Base-by-base conservation (phyloP, 2,113 vertebrate genomes). In the Zootoca vivipara region DNA sequence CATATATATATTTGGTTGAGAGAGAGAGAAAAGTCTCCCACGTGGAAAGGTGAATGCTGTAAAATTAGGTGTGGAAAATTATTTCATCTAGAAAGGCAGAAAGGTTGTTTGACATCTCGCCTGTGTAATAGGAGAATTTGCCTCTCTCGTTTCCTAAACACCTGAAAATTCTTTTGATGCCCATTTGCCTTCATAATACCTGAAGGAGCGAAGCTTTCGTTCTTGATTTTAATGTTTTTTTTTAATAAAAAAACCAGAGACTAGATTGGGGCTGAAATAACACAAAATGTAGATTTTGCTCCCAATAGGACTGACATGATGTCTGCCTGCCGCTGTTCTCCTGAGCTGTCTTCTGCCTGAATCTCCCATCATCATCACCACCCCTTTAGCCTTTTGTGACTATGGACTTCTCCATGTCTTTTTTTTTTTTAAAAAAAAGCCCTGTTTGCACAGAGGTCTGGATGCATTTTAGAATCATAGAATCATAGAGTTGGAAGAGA, bases 31-130 rank as follows among this genome's bases (percentile, higher is more conserved):
- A 77, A 85, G 13, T 38, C 22, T 93, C 88, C 88, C 86, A 42
- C 28, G 85, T 74, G 91, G 90, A 95, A 94, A 0, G 12, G 82
- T 46, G 90, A 93, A 82, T 85, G 0, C 0, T 77, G 89, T 94
- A 83, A 94, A 95, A 91, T 93, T 92, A 90, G 92, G 90, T 82
- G 80, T 85, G 82, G 64, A 78, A 81, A 88, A 94, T 94, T 92
- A 94, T 94, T 95, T 94, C 88, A 93, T 85, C 84, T 86, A 58
- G 84, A 83, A 89, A 80, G 78, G 79, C 33, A 4, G 90, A 89
- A 93, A 82, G 87, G 75, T 22, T 90, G 62, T 91, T 92, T 93
- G 91, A 93, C 89, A 78, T n/a, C 0, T 0, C 0, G 0, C 12
- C 87, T 33, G 65, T 89, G 85, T 85, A 85, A 95, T 83, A 78